Evolutionary conservation across 2,888 invertebrate species (phyloP).

Genomic region (Cataglyphis rosenhaueri): DNA sequence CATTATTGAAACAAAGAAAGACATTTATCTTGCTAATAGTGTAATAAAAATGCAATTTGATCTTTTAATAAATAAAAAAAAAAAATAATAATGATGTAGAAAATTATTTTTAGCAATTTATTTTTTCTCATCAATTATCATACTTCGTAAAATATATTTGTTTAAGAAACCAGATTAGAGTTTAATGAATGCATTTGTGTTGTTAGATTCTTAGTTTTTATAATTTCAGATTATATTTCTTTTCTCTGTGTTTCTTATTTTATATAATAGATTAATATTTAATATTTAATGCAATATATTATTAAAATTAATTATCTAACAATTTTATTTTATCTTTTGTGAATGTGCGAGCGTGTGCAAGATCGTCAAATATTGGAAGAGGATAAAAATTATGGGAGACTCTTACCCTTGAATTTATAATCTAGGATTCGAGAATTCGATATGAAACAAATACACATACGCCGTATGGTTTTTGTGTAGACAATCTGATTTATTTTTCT

Average conservation of each 20-base stretch:
- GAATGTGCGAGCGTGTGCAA: not conserved
- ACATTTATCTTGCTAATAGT: not conserved
- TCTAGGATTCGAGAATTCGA: conserved; percentile 48
- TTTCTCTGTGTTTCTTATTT: not conserved
- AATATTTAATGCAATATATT: not conserved
- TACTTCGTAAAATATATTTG: not conserved
- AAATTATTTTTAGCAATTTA: not conserved
- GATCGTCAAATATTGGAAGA: conserved; percentile 27
- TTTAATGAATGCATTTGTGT: not conserved
- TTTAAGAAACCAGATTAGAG: not conserved
- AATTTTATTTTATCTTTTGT: not conserved
- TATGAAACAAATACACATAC: conserved; percentile 27
- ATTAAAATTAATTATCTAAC: not conserved
- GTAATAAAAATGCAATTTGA: not conserved
- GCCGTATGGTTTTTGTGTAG: conserved; percentile 42
- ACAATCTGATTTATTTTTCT: conserved; percentile 58
- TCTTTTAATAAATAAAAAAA: not conserved
- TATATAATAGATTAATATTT: not conserved
- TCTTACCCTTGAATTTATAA: conserved; percentile 24
- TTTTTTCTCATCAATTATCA: not conserved
- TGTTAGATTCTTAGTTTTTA: not conserved
- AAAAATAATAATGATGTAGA: not conserved
- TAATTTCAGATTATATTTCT: not conserved
- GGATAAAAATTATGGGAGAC: conserved; percentile 28
- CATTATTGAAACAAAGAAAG: not conserved